phyloP scores from a whole-genome alignment of 2,797 vertebrate genomes.

The Sitta carolinensis region DNA sequence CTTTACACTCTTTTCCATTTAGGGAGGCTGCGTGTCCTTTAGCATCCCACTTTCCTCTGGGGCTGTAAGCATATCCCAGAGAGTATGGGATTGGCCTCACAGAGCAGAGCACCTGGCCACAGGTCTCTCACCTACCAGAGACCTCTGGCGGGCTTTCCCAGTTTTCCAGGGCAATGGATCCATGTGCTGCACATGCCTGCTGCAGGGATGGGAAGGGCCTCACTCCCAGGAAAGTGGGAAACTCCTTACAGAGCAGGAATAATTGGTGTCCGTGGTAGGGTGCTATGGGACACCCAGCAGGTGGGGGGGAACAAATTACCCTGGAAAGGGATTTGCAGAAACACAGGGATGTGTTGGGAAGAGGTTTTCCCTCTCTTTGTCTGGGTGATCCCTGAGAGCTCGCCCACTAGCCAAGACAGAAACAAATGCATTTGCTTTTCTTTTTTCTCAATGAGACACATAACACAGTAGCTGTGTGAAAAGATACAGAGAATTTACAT shows the following conservation, averaged over 20 bases:
- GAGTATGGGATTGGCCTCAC: accelerated
- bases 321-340: neutral
- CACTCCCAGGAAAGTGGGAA: neutral
- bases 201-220: too few species aligned
- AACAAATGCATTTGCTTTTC: neutral
- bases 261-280: accelerated
- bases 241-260: neutral
- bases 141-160: neutral
- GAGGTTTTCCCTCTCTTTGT: neutral
- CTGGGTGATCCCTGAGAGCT: neutral
- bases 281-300: neutral
- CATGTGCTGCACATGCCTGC: accelerated
- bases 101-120: neutral
- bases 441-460: neutral
- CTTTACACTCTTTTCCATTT: neutral
- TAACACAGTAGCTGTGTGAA: neutral
- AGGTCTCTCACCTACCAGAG: neutral
- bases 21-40: neutral
- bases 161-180: neutral
- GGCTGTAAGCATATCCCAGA: accelerated
- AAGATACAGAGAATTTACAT: slow-evolving; percentile 15
- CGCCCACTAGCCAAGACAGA: neutral
- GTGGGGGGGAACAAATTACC: neutral
- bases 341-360: neutral
- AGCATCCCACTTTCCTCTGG: neutral